Base-by-base conservation (phyloP, 1,140 invertebrate genomes). In the Trachymyrmex septentrionalis region DNA sequence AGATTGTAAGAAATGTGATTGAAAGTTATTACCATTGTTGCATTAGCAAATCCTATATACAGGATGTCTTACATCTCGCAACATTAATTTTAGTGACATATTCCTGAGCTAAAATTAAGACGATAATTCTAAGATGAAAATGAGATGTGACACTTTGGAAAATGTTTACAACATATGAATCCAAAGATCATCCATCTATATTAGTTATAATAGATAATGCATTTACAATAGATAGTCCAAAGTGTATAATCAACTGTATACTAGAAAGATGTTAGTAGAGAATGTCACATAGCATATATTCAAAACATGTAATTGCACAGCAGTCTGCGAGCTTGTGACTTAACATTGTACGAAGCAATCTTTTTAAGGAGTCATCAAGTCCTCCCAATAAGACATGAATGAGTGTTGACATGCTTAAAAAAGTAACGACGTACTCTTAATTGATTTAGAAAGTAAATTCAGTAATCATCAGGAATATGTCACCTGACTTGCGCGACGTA, bases 371-470 rank as follows among this genome's bases (percentile, higher is more conserved):
- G 14, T 19, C 7, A 4, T 19, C n/a, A n/a, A 19, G 27, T 10
- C 3, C 19, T 63, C 0, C 9, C 9, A 21, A 80, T 64, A 44
- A 38, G 30, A 87, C 76, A 72, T 57, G 55, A 59, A 24, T 55
- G 16, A 87, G 53, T 44, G 38, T 81, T 38, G n/a, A 19, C 34
- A 0, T 34, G 10, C 14, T 24, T 3, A 55, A 63, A 71, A 59
- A 50, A 53, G 53, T 64, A 59, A 55, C 24, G 12, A 4, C 1
- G 38, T 14, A 30, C 12, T 24, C 55, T 85, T 48, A 44, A 69
- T 86, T 72, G 44, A 63, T 81, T 27, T 24, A 59, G 57, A 89
- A 89, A 89, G 76, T 76, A n/a, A n/a, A n/a, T n/a, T n/a, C 75
- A 88, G 24, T 55, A 34, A 50, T 48, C 55, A 44, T 67, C 82